Evolutionary conservation across 2,113 vertebrate genomes (phyloP), one percentile per base, ranked within the genome.

Genomic region (Willisornis vidua): DNA sequence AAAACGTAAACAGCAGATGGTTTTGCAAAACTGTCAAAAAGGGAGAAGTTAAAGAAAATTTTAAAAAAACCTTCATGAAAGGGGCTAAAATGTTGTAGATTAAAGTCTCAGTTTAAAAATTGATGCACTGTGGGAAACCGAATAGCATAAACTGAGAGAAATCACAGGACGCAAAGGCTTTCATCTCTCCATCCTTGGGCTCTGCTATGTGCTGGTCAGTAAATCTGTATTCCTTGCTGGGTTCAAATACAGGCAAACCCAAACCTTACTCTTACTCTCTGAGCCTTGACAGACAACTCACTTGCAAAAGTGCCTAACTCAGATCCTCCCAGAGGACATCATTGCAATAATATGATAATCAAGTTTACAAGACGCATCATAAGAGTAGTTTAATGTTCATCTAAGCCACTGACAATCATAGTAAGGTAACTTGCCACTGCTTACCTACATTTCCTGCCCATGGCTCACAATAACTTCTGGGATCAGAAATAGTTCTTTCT

Each of bases 51-150:
- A 61, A 63, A 83, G 23, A 8, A 59, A 70, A 52, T 26, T 41
- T 41, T 6, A 84, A 63, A 68, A 19, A 17, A 15, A 24, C 11
- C 35, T 46, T 55, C 43, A 70, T 39, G 48, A 86, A 77, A 83
- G 12, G 18, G 51, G 39, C 8, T 48, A 74, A 86, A 93, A 81
- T 26, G 26, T 55, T 82, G 33, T 37, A 71, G 51, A 71, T 52
- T 83, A 55, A 91, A 91, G 68, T 61, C 51, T 84, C 45, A 5
- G 24, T 85, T 95, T 63, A 75, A 94, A 96, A 96, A 88, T 3
- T 63, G 49, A 71, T 77, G 51, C 46, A 61, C 35, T 49, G 46
- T 43, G 33, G 63, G 71, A 89, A 89, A 72, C 35, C 8, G 33
- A 76, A 57, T 7, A 87, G 9, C 63, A 85, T 63, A 78, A 75